Base-by-base conservation (phyloP, 2,113 vertebrate genomes). In the Odobenus rosmarus region DNA sequence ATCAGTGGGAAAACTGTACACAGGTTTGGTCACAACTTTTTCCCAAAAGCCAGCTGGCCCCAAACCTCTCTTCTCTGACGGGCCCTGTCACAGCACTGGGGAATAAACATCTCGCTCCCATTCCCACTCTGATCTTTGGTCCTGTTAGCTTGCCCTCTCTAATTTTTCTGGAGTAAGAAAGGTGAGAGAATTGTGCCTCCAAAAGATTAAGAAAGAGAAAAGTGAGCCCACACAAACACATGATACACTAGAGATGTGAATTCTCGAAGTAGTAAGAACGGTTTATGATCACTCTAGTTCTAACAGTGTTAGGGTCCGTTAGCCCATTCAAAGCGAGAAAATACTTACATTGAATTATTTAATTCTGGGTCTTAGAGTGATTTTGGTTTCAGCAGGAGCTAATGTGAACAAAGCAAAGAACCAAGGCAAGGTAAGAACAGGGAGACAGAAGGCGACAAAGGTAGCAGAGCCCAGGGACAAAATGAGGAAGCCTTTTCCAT, bases 161-260 rank as follows among this genome's bases (percentile, higher is more conserved):
- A 3, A 19, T 28, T 36, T 26, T 76, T 76, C 69, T 31, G 8
- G 11, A 59, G 33, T 46, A 67, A 31, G 23, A 53, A 83, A 74
- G 57, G 7, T 24, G 51, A 83, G 19, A 71, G 12, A 23, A 18
- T 10, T 11, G 19, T 39, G 4, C 3, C 12, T 59, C 57, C 53
- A 12, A 79, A 67, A 64, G 46, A 18, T 8, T 0, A 1, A 4
- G 24, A 26, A 55, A 55, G 8, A 62, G 42, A 21, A 21, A 79
- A 9, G 1, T 6, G 24, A 83, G 9, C 23, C 46, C 24, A 9
- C 15, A 4, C 11, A 39, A 51, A 33, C 4, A n/a, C 26, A 1
- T 1, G 19, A 11, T 10, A 23, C 3, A 0, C 0, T 15, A 10
- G 14, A 42, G 1, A 7, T 5, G 36, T 24, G 36, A 28, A 36